Conservation (phyloP, 2,797 vertebrate species). For the Periophthalmus magnuspinnatus region DNA sequence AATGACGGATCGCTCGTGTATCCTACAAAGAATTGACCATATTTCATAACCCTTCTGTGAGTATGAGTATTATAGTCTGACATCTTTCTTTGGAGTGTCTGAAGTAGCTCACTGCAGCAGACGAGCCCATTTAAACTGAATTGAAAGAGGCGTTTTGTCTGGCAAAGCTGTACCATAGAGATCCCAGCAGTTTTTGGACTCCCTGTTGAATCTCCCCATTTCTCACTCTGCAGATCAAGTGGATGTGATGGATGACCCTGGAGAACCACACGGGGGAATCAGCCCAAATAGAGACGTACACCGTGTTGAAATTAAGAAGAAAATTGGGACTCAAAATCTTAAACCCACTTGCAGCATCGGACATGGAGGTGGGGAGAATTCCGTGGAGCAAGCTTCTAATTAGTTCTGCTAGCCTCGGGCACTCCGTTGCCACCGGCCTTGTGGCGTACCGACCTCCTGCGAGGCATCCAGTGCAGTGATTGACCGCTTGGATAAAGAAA, state of each 20-base stretch:
- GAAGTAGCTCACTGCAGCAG: background rate
- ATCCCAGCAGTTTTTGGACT: constrained; percentile 41
- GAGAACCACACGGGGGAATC: constrained; percentile 58
- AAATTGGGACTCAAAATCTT: constrained; percentile 56
- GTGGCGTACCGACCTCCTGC: constrained; percentile 68
- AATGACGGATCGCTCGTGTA: too few species aligned
- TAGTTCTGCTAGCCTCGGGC: constrained; percentile 76
- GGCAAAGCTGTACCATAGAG: constrained; percentile 26
- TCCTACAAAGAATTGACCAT: too few species aligned
- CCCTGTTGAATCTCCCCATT: constrained; percentile 51
- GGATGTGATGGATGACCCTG: constrained; percentile 56
- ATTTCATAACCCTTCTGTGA: too few species aligned
- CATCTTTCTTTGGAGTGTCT: background rate
- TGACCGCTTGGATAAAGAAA: constrained; percentile 72
- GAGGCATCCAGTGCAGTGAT: constrained; percentile 75
- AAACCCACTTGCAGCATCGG: constrained; percentile 55
- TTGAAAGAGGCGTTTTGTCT: constrained; percentile 30
- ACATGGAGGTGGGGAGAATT: constrained; percentile 69
- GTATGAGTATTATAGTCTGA: background rate
- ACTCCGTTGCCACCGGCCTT: constrained; percentile 67
- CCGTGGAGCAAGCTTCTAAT: constrained; percentile 80
- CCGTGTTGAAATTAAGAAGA: constrained; percentile 67
- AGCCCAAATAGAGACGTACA: constrained; percentile 61
- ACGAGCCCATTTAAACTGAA: constrained; percentile 17
- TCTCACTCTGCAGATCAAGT: constrained; percentile 63